phyloP scores from a whole-genome alignment of 2,888 invertebrate species.

The Hartigia nigra region DNA sequence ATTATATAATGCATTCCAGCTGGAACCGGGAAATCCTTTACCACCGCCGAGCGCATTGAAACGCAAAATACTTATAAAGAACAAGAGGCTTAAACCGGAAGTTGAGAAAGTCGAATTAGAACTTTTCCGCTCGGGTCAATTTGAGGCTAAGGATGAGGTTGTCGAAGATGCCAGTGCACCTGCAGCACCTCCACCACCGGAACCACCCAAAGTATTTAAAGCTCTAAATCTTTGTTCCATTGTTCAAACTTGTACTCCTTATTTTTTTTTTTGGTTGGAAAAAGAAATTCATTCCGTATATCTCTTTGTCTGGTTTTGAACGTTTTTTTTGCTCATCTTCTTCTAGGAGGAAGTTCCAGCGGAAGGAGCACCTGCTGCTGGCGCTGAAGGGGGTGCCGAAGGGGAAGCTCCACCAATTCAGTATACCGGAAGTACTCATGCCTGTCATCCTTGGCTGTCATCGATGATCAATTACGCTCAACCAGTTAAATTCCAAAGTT shows the following conservation, averaged over 20 bases:
- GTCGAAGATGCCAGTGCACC: constrained; percentile 67
- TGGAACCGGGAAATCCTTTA: constrained; percentile 72
- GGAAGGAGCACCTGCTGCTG: constrained; percentile 69
- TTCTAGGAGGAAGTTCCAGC: constrained; percentile 40
- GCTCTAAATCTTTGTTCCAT: background rate
- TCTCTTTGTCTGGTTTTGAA: background rate
- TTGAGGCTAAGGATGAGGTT: constrained; percentile 68
- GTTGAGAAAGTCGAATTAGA: constrained; percentile 74
- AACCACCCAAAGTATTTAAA: constrained; percentile 46
- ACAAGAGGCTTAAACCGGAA: constrained; percentile 75
- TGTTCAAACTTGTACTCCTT: background rate
- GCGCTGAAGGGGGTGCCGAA: constrained; percentile 67
- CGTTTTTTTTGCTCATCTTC: background rate
- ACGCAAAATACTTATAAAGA: constrained; percentile 77
- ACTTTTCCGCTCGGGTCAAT: constrained; percentile 68
- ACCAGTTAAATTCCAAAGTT: constrained; percentile 77
- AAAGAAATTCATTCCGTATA: background rate
- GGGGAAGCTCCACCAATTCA: constrained; percentile 63
- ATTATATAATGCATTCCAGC: constrained; percentile 45
- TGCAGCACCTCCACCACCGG: constrained; percentile 48
- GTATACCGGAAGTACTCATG: constrained; percentile 76
- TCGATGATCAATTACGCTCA: constrained; percentile 79
- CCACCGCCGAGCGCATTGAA: constrained; percentile 76
- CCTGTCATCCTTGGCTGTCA: constrained; percentile 76
- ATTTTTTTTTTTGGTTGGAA: background rate